Conservation (phyloP, 2,888 invertebrate species). For the Patella ulyssiponensis region DNA sequence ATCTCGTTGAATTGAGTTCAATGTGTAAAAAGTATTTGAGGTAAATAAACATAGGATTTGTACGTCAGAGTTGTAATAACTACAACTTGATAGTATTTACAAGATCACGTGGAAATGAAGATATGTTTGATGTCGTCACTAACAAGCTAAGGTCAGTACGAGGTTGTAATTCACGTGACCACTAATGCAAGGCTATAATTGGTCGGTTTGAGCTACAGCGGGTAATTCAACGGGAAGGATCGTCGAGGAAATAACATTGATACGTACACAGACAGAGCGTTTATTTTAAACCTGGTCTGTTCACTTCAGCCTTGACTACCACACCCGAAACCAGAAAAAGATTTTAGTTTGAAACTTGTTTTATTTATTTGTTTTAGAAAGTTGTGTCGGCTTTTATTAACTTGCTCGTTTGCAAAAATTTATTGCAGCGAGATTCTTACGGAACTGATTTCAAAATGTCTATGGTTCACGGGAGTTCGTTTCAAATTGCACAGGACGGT, state of each 20-base stretch:
- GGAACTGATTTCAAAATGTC: constrained; percentile 44
- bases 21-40: too few relatives aligned
- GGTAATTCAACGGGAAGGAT: constrained; percentile 60
- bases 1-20: too few relatives aligned
- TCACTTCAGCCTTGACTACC: neutral
- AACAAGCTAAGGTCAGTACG: neutral
- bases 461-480: constrained; percentile 40
- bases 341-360: constrained; percentile 1
- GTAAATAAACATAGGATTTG: too few relatives aligned
- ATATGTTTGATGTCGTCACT: too few relatives aligned
- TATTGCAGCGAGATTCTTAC: constrained; percentile 13
- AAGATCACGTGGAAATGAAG: too few relatives aligned
- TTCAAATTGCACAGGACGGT: constrained; percentile 37
- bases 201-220: constrained; percentile 56
- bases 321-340: neutral
- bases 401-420: constrained; percentile 2
- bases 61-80: too few relatives aligned
- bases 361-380: constrained; percentile 3
- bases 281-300: constrained; percentile 12
- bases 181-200: constrained; percentile 51
- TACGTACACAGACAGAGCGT: constrained; percentile 26
- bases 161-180: constrained; percentile 50
- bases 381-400: constrained; percentile 7
- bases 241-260: constrained; percentile 31
- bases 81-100: too few relatives aligned